phyloP scores from a whole-genome alignment of 2,113 vertebrate species.

The Halichoeres trimaculatus region DNA sequence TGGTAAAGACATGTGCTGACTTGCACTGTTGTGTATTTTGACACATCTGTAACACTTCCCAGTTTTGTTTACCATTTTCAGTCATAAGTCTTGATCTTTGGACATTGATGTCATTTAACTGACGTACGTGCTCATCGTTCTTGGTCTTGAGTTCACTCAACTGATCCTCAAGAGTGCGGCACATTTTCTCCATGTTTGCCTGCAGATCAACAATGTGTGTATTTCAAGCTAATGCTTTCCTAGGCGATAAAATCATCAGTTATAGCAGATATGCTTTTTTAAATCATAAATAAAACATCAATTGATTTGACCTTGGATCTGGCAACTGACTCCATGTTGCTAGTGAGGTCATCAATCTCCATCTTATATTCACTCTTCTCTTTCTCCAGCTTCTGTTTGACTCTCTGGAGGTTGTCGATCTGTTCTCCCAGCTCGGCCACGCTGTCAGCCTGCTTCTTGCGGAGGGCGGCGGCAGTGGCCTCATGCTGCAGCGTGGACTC shows the following conservation, averaged over 20 bases:
- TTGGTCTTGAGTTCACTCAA: slow-evolving; percentile 89
- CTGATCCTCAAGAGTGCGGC: slow-evolving; percentile 90
- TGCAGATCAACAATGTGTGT: slow-evolving; percentile 45
- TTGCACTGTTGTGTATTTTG: background rate
- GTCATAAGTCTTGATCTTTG: slow-evolving; percentile 87
- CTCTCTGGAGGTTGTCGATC: slow-evolving; percentile 91
- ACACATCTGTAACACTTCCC: no score
- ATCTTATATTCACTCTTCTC: slow-evolving; percentile 94
- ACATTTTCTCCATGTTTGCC: slow-evolving; percentile 91
- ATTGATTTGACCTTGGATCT: slow-evolving; percentile 81
- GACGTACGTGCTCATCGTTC: slow-evolving; percentile 89
- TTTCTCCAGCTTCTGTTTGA: slow-evolving; percentile 94
- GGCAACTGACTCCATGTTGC: slow-evolving; percentile 89
- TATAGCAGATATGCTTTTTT: background rate
- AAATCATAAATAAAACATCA: background rate
- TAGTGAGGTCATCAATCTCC: slow-evolving; percentile 90
- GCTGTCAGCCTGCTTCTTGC: slow-evolving; percentile 90
- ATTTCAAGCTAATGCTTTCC: background rate
- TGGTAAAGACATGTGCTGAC: background rate
- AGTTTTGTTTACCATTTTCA: slow-evolving; percentile 74
- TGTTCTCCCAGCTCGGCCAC: slow-evolving; percentile 91
- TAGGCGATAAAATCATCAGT: background rate
- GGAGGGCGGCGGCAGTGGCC: slow-evolving; percentile 84
- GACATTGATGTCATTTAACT: slow-evolving; percentile 84
- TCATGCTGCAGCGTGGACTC: slow-evolving; percentile 93